A percentile compares a stretch with the other conserved stretches of the same genome.
phyloP scores from a whole-genome alignment of 2,888 invertebrate genomes.

The Blomia tropicalis region DNA sequence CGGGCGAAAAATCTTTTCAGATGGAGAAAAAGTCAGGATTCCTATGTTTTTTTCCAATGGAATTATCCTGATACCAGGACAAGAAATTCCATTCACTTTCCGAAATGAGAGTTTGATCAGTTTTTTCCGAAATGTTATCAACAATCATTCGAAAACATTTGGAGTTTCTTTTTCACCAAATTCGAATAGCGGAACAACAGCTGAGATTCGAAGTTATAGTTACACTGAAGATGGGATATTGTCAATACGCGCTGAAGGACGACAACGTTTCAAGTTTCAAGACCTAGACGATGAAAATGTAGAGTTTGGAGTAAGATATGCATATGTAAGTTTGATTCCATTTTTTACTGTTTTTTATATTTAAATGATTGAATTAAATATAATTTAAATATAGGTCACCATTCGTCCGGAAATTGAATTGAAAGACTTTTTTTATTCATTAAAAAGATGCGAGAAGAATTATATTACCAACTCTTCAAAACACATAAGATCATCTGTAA shows the following conservation, averaged over 20 bases:
- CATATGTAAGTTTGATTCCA: neutral
- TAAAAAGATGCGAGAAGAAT: neutral
- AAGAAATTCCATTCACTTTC: conserved; percentile 56
- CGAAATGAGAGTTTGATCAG: conserved; percentile 42
- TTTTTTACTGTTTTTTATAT: too few relatives aligned
- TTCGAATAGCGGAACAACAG: conserved; percentile 45
- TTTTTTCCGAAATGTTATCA: conserved; percentile 45
- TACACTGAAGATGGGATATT: conserved; percentile 39
- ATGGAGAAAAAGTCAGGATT: conserved; percentile 39
- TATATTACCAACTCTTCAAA: neutral
- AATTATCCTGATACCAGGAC: conserved; percentile 57
- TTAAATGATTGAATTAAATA: neutral
- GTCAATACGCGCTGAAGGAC: conserved; percentile 51
- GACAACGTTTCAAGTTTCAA: conserved; percentile 52
- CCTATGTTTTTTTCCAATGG: conserved; percentile 46
- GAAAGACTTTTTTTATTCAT: conserved; percentile 38
- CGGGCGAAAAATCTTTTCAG: conserved; percentile 42
- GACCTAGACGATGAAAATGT: neutral
- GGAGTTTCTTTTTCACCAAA: conserved; percentile 41
- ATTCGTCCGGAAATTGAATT: conserved; percentile 52
- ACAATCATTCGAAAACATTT: conserved; percentile 45
- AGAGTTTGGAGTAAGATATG: neutral
- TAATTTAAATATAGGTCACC: conserved; percentile 43
- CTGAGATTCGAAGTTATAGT: conserved; percentile 48
- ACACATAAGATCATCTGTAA: neutral